A percentile compares a stretch with the other conserved stretches of the same genome.
phyloP scores from a whole-genome alignment of 2,113 vertebrate species.

The Sclerurus mexicanus region DNA sequence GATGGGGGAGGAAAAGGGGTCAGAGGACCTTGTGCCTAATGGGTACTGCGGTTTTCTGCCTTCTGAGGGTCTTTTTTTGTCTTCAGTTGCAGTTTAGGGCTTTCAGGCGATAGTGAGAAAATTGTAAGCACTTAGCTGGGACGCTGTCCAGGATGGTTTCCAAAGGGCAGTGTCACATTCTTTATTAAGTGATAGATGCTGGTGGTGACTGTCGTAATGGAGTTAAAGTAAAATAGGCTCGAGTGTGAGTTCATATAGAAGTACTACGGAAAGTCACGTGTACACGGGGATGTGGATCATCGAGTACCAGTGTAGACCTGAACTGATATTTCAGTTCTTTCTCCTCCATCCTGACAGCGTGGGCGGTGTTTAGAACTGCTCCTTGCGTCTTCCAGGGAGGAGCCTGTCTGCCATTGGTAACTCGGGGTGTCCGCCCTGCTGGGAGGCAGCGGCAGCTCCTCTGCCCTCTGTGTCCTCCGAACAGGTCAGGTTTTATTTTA shows the following conservation, averaged over 20 bases:
- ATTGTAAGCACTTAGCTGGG: accelerated
- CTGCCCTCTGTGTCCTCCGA: neutral
- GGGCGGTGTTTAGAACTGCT: neutral
- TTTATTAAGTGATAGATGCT: accelerated
- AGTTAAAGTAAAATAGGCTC: accelerated
- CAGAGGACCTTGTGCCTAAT: accelerated
- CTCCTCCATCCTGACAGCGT: accelerated
- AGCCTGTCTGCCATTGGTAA: neutral
- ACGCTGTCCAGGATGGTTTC: accelerated
- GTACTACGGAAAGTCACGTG: accelerated
- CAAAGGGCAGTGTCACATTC: accelerated
- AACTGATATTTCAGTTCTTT: neutral
- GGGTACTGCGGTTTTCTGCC: accelerated
- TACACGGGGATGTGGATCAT: accelerated
- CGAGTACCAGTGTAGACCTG: accelerated
- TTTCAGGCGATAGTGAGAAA: accelerated
- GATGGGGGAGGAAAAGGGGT: accelerated
- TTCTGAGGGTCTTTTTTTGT: accelerated
- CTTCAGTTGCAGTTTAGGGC: accelerated
- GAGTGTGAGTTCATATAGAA: accelerated
- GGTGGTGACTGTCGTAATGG: accelerated
- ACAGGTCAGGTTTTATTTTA: neutral
- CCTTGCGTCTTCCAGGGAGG: neutral
- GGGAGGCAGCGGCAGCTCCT: constrained; percentile 48
- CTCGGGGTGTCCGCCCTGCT: neutral